Evolutionary conservation across 2,113 vertebrate genomes (phyloP).

Genomic region (Grus americana): DNA sequence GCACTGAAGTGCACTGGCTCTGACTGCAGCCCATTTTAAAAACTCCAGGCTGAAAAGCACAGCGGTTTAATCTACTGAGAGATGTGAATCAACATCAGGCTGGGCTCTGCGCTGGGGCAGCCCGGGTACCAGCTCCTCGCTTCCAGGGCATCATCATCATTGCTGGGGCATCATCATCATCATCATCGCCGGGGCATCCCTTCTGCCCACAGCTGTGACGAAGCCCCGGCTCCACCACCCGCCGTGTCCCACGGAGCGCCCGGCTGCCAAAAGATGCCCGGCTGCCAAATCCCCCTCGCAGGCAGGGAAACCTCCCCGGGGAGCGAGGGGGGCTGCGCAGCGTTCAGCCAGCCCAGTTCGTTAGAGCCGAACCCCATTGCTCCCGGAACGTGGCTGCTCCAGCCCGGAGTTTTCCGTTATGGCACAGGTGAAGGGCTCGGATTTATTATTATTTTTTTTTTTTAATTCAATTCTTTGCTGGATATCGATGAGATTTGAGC

Average conservation of each 20-base stretch:
- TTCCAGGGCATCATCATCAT: background rate
- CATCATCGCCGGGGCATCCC: background rate
- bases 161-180: too few relatives aligned
- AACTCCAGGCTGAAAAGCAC: background rate
- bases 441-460: background rate
- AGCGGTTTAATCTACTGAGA: background rate
- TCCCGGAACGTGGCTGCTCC: background rate
- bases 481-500: rapidly evolving
- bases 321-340: background rate
- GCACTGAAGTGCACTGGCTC: background rate
- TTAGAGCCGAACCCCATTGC: rapidly evolving
- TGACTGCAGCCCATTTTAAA: background rate
- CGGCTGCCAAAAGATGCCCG: background rate
- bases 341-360: background rate
- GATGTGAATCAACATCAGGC: background rate
- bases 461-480: rapidly evolving
- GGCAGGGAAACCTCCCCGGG: too few relatives aligned
- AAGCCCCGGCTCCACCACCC: background rate
- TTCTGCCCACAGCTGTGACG: background rate
- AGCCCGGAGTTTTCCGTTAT: background rate
- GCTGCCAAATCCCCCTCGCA: background rate
- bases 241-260: rapidly evolving
- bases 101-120: background rate
- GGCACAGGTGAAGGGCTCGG: background rate
- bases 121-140: background rate